Evolutionary conservation across 2,113 vertebrate genomes (phyloP).

Genomic region (Aix galericulata): DNA sequence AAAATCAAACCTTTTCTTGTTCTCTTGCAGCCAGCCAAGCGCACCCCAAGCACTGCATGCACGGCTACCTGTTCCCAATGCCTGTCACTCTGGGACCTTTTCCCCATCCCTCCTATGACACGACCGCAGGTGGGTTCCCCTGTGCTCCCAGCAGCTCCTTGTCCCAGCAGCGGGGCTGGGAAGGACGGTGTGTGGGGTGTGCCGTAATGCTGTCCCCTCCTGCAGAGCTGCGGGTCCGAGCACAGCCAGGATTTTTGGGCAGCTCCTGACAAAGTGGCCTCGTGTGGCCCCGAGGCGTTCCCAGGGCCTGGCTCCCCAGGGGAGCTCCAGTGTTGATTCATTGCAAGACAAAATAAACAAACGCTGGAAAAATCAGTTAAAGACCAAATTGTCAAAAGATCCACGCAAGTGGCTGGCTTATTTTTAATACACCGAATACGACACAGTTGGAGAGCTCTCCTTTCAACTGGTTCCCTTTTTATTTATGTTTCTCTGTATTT

Average conservation of each 20-base stretch:
- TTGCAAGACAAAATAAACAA: slow-evolving; percentile 14
- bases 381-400: not conserved
- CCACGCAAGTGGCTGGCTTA: not conserved
- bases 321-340: not conserved
- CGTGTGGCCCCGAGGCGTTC: not conserved
- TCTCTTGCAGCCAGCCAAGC: slow-evolving; percentile 83
- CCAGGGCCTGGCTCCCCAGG: not conserved
- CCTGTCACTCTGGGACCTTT: slow-evolving; percentile 83
- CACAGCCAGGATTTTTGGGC: not conserved
- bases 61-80: slow-evolving; percentile 89
- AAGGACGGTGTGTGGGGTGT: not conserved
- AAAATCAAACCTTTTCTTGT: not conserved
- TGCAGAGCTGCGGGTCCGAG: not conserved
- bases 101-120: slow-evolving; percentile 84
- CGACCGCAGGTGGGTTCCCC: slow-evolving; percentile 81
- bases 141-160: not conserved
- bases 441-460: slow-evolving; percentile 10
- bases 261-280: not conserved
- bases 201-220: not conserved
- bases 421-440: not conserved
- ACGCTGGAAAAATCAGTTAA: not conserved
- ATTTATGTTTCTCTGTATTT: slow-evolving; percentile 63
- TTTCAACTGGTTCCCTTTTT: slow-evolving; percentile 38
- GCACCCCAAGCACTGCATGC: slow-evolving; percentile 83
- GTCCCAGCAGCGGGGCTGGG: not conserved